Percentiles rank a stretch among this genome's conserved stretches.
Evolutionary conservation across 2,888 invertebrate genomes (phyloP).

Genomic region (Drosophila borealis): DNA sequence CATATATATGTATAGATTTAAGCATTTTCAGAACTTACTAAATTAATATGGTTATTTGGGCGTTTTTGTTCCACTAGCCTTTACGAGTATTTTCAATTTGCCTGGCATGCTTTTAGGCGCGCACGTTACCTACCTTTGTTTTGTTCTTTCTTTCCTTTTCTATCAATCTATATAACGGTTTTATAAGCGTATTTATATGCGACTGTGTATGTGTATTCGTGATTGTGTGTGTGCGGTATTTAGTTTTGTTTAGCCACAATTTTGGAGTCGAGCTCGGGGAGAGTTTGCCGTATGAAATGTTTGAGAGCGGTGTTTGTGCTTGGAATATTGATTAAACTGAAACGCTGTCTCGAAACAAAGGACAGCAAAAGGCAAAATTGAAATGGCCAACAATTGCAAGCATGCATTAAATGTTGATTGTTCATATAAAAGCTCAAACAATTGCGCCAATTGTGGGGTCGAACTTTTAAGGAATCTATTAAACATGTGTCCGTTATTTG

Average conservation of each 20-base stretch:
- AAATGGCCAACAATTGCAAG: constrained; percentile 52
- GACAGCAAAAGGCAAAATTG: constrained; percentile 34
- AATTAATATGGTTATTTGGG: constrained; percentile 75
- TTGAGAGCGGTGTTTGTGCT: constrained; percentile 58
- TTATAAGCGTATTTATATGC: background rate
- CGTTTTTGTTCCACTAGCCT: constrained; percentile 56
- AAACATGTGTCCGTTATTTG: constrained; percentile 63
- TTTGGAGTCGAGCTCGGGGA: constrained; percentile 34
- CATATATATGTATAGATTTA: constrained; percentile 23
- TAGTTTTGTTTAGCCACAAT: constrained; percentile 73
- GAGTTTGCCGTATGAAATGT: constrained; percentile 33
- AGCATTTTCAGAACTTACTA: constrained; percentile 72
- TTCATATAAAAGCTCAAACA: constrained; percentile 58
- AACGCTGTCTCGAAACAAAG: constrained; percentile 38
- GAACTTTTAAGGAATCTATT: constrained; percentile 45
- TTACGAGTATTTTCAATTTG: constrained; percentile 72
- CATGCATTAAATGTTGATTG: constrained; percentile 69
- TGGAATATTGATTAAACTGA: constrained; percentile 75
- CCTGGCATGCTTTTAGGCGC: constrained; percentile 66
- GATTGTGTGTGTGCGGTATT: constrained; percentile 44
- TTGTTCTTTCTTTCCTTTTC: background rate
- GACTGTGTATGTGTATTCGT: constrained; percentile 8
- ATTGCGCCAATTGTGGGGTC: constrained; percentile 36
- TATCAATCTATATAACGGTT: constrained; percentile 32
- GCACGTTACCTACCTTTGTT: constrained; percentile 36